Percentiles rank a stretch among this genome's conserved stretches.
These are phyloP conservation scores for Sminthurides bifidus DNA, from an alignment of 1,140 invertebrate genomes.

Conservation along the genomic window DNA sequence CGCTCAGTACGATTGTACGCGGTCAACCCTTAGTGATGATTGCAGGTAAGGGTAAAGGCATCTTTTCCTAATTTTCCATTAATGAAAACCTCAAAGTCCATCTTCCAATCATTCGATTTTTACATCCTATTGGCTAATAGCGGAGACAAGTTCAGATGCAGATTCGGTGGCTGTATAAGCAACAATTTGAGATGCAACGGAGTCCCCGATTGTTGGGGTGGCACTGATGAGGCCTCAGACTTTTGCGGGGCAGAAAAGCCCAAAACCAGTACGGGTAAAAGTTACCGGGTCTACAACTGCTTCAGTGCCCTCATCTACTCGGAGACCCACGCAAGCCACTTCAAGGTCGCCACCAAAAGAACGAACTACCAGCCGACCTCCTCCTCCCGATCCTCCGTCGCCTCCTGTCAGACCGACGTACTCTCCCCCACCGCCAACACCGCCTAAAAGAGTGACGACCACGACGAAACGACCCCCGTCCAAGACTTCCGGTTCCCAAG, in stretches of 20 bases:
- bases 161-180: slow-evolving; percentile 23
- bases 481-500: not conserved
- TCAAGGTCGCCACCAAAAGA: not conserved
- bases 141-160: slow-evolving; percentile 10
- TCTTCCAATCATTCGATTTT: not conserved
- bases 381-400: not conserved
- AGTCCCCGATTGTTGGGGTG: slow-evolving; percentile 18
- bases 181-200: slow-evolving; percentile 5
- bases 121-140: slow-evolving; percentile 1
- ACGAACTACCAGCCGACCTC: not conserved
- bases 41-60: slow-evolving; percentile 12
- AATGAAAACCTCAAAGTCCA: not conserved
- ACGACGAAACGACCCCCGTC: too few relatives aligned
- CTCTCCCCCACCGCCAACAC: not conserved
- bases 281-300: not conserved
- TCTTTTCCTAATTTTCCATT: not conserved
- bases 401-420: not conserved
- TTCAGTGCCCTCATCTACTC: not conserved
- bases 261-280: not conserved
- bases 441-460: not conserved
- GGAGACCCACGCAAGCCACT: not conserved
- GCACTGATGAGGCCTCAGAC: slow-evolving; percentile 22
- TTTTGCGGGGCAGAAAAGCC: slow-evolving; percentile 2
- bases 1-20: slow-evolving; percentile 2
- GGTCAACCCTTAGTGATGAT: slow-evolving; percentile 12